These are phyloP conservation scores for Kryptopterus vitreolus DNA, from an alignment of 2,797 vertebrate genomes.

Conservation along the genomic window DNA sequence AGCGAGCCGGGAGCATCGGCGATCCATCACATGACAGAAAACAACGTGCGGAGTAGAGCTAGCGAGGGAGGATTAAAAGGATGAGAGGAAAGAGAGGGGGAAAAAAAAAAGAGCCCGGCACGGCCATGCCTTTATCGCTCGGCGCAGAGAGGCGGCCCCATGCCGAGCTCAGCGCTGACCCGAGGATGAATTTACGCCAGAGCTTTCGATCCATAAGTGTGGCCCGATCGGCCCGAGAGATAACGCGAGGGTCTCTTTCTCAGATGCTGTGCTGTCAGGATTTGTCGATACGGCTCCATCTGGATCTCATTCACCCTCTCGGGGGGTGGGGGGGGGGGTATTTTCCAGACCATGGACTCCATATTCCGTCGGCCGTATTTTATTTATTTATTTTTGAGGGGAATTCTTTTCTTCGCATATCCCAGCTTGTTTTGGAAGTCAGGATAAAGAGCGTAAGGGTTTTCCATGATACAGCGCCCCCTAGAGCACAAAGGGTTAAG, in stretches of 20 bases:
- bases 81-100: constrained; percentile 5
- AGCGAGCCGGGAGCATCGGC: constrained; percentile 33
- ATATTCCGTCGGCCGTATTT: too few relatives aligned
- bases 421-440: too few relatives aligned
- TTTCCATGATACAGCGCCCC: too few relatives aligned
- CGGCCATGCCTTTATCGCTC: constrained; percentile 36
- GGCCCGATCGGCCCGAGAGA: constrained; percentile 41
- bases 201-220: constrained; percentile 51
- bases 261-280: constrained; percentile 34
- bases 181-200: constrained; percentile 46
- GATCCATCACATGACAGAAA: constrained; percentile 49
- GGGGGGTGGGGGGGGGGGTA: too few relatives aligned
- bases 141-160: constrained; percentile 35
- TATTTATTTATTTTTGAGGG: too few relatives aligned
- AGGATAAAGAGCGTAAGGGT: too few relatives aligned
- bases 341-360: too few relatives aligned
- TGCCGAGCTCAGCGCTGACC: constrained; percentile 29
- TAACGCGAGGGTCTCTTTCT: constrained; percentile 41
- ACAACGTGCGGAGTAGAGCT: constrained; percentile 17
- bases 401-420: too few relatives aligned
- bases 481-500: too few relatives aligned
- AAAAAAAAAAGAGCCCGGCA: neutral
- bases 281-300: constrained; percentile 27
- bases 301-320: constrained; percentile 28
- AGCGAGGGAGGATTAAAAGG: constrained; percentile 38